Evolutionary conservation across 2,113 vertebrate species (phyloP), one percentile per base, ranked within the genome.

Genomic region (Chroicocephalus ridibundus): DNA sequence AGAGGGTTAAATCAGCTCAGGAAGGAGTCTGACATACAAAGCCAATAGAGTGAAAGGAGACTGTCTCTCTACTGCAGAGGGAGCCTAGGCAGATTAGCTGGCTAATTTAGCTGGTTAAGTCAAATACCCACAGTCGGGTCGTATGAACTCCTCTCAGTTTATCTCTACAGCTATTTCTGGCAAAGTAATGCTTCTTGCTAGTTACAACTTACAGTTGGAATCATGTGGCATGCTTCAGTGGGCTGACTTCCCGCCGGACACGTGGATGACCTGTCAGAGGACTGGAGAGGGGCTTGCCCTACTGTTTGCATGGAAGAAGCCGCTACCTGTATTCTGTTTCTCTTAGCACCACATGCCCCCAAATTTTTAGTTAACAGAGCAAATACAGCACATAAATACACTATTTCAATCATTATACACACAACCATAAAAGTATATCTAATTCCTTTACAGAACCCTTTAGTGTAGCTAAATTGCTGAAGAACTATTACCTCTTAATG

Each of bases 121-220:
- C 82, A 78, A 65, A 86, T 66, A 66, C 16, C 54, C 54, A 16
- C n/a, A 71, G 80, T 38, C 1, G 0, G 36, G 42, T 74, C 5
- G 1, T 27, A 61, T 1, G 26, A 86, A 94, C 51, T 81, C 38
- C 54, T 80, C 76, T 72, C 75, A 29, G 32, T 86, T 93, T 77
- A 61, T 86, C 79, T 74, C 58, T 54, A 49, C 42, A 46, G 86
- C 82, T 95, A 86, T 94, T 94, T 94, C 76, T 16, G 40, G 82
- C 68, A 77, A 55, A 75, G 74, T 79, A 83, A 77, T 34, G 26
- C 36, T 66, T 66, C 82, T 70, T 42, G 68, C 36, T 42, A 27
- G 68, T 24, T 86, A 18, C 29, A 72, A 5, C 25, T 78, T 38
- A 0, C 7, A 51, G 38, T 1, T 70, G 77, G 72, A 80, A 75